Percentiles rank a stretch among this genome's conserved stretches.
Evolutionary conservation across 2,797 vertebrate species (phyloP).

Genomic region (Lagocephalus sceleratus): DNA sequence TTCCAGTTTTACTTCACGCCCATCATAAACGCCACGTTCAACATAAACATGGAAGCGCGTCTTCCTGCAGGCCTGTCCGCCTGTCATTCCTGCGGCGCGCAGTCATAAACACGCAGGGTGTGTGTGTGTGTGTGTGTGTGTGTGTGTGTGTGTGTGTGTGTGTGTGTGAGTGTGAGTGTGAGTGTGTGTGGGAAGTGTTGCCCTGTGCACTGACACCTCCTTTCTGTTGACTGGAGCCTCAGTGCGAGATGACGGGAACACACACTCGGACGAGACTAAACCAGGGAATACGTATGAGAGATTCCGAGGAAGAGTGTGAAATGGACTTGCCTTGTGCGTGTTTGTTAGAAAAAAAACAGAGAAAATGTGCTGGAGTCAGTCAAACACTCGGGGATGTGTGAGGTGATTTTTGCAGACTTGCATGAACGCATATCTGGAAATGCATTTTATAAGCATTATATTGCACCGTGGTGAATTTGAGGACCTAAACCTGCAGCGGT

Average conservation of each 20-base stretch:
- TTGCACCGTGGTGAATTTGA: not conserved
- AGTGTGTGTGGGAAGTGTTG: slow-evolving; percentile 40
- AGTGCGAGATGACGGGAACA: slow-evolving; percentile 42
- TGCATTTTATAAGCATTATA: slow-evolving; percentile 1
- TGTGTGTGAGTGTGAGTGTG: slow-evolving; percentile 29
- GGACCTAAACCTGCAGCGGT: not conserved
- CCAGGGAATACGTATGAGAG: slow-evolving; percentile 18
- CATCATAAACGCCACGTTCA: not conserved
- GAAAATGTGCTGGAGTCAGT: not conserved
- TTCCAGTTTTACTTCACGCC: no score
- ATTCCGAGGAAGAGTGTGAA: slow-evolving; percentile 52
- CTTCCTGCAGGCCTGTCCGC: slow-evolving; percentile 9
- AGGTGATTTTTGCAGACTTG: not conserved
- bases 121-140: slow-evolving; percentile 22
- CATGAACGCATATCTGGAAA: not conserved
- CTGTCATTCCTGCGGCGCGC: slow-evolving; percentile 7
- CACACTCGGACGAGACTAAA: slow-evolving; percentile 17
- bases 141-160: slow-evolving; percentile 10
- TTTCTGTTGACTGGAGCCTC: slow-evolving; percentile 51
- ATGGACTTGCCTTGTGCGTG: slow-evolving; percentile 17
- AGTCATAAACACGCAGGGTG: slow-evolving; percentile 54
- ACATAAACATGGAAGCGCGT: slow-evolving; percentile 9
- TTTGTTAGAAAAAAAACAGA: not conserved
- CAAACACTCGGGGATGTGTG: not conserved
- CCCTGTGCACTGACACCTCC: slow-evolving; percentile 43